Percentiles rank a stretch among this genome's conserved stretches.
Evolutionary conservation across 2,888 invertebrate genomes (phyloP).

Genomic region (Acrobasis repandana): DNA sequence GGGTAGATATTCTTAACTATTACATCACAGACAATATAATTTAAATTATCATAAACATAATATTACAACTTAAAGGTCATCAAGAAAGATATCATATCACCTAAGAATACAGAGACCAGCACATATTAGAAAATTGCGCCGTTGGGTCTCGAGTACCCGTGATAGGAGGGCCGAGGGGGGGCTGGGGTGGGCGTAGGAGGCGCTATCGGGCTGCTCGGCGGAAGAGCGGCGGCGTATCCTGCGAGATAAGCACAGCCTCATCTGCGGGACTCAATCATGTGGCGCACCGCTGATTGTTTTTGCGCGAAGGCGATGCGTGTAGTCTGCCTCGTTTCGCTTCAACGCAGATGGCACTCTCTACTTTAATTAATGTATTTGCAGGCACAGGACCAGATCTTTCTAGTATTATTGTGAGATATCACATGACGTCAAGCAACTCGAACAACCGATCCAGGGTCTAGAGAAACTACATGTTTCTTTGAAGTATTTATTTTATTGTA

Average conservation of each 20-base stretch:
- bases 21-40: too few species aligned
- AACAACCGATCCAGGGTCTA: too few species aligned
- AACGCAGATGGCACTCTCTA: constrained; percentile 13
- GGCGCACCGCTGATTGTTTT: constrained; percentile 28
- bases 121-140: neutral
- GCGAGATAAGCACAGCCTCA: constrained; percentile 64
- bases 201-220: constrained; percentile 48
- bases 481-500: too few species aligned
- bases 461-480: too few species aligned
- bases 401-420: neutral
- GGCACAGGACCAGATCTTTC: constrained; percentile 5
- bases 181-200: constrained; percentile 46
- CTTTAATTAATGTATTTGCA: constrained; percentile 20
- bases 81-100: neutral
- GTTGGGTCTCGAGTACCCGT: constrained; percentile 11
- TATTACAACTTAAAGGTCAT: neutral
- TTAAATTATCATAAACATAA: too few species aligned
- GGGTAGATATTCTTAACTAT: too few species aligned
- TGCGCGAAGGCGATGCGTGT: constrained; percentile 6
- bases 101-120: neutral
- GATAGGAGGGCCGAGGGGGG: constrained; percentile 25
- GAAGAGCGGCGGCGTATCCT: constrained; percentile 62
- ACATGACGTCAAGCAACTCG: neutral
- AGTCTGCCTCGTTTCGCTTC: constrained; percentile 6
- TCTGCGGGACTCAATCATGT: constrained; percentile 40